Base-by-base conservation (phyloP, 1,140 invertebrate genomes). In the Teleopsis dalmanni region DNA sequence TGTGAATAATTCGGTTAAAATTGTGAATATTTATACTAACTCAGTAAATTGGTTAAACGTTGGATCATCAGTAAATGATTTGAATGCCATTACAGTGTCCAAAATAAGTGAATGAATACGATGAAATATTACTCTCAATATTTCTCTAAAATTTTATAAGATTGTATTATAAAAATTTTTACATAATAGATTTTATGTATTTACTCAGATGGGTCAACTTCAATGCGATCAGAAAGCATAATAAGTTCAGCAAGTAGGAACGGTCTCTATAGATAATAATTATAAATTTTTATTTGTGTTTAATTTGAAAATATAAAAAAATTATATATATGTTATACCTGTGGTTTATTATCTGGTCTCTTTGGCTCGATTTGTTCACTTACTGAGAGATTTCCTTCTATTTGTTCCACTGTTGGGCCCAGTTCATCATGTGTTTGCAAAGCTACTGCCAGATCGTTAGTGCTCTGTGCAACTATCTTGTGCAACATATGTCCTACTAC, bases 131-230 rank as follows among this genome's bases (percentile, higher is more conserved):
- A 70, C 49, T 10, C 61, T 61, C 19, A 65, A 54, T 0, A 73
- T 56, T 26, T 63, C 66, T 22, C 57, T 51, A 35, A 18, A 11
- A 35, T 18, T 4, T 42, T 13, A 44, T 19, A 26, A 5, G 21
- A 34, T 35, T 35, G 25, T 23, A 35, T 23, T 23, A 31, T 23
- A 37, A 41, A 40, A 16, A 23, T 48, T 14, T 21, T 18, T 21
- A 7, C 19, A 11, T n/a, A 1, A 27, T 13, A 34, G 3, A 29
- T 26, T n/a, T 31, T 36, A 41, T 52, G 66, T 18, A 55, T 53
- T 34, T 59, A 53, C 46, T 65, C 58, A 4, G 62, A 60, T 13
- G 75, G 75, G 19, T 73, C 72, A 5, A 73, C 61, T 40, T 65
- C 59, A 7, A 75, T 57, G 25, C 60, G 57, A 48, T 72, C 67